Base-by-base conservation (phyloP, 2,113 vertebrate species). In the Callopanchax toddi region DNA sequence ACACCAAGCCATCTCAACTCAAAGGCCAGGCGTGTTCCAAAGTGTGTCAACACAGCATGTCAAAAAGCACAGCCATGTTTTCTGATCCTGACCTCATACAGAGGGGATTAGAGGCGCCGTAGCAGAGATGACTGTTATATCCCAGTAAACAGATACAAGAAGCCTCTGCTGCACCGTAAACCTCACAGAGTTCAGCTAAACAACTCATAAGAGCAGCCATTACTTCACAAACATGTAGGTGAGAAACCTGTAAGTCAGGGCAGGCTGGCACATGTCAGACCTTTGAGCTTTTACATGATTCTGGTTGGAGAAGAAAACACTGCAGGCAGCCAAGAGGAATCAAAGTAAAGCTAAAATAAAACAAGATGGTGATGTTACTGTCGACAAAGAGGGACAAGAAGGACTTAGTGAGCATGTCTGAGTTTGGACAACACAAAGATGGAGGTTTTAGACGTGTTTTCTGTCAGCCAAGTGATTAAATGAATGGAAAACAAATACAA, bases 181-280 rank as follows among this genome's bases (percentile, higher is more conserved):
- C 23, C 43, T 15, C 17, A 56, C 17, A 22, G 29, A 40, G 44
- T 51, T 46, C 45, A 3, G 22, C 36, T 44, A 22, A 75, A 72
- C 36, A 71, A 56, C 17, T 20, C 11, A 32, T 1, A 13, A 39
- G 52, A 43, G 20, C 11, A 3, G 10, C 29, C 45, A 37, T 23
- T 25, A 50, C 29, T 21, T 39, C 34, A 5, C n/a, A 42, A 39
- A n/a, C 4, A 51, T 66, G 45, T 56, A 39, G 23, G 42, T 59
- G 54, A 29, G 52, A 67, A 82, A 82, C 81, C 72, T 51, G 72
- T 66, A 76, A 54, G 15, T 78, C 70, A 60, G 64, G 63, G 76
- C 86, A 82, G 23, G 82, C 49, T 36, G 50, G 12, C 54, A 15
- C 57, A 76, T 4, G 71, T 78, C 67, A 58, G 45, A n/a, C 13